Evolutionary conservation across 2,888 invertebrate genomes (phyloP), one percentile per base, ranked within the genome.

Genomic region (Anthophora plumipes): DNA sequence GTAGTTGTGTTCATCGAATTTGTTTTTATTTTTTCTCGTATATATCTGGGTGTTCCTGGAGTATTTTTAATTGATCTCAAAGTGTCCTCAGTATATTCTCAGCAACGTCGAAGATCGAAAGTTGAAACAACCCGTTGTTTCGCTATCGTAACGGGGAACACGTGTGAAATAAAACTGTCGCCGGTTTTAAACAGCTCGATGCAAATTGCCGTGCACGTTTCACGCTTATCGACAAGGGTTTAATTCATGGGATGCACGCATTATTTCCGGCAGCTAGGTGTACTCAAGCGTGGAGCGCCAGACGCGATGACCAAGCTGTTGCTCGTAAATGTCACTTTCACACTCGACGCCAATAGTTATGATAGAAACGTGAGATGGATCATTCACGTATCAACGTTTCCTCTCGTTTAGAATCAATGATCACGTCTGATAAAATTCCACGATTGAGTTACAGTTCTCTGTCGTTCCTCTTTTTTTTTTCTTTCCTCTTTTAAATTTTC

Each of bases 311-410:
- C 37, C 37, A 37, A 22, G 25, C 41, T 48, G 50, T 78, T 61
- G 50, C 25, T 63, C 25, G 52, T 54, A 52, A 81, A 73, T 66
- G n/a, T 69, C 69, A 78, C 50, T 80, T 80, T 78, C 64, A 69
- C 60, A 6, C 50, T 73, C 61, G 17, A 43, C 46, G 37, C 11
- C 4, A 14, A n/a, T 5, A 20, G 48, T 46, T 31, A 4, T 31
- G 4, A 31, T 6, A 50, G n/a, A 9, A 63, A 69, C 25, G 17
- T n/a, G 31, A 11, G 0, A 43, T 5, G 12, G 50, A 60, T 41
- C 48, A 0, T 14, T 50, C 4, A 1, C 8, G 11, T 48, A n/a
- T 43, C 39, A 7, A 6, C 14, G 12, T 25, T 54, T 22, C 8
- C 8, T 48, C 7, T 20, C 31, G 31, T 20, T 20, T 20, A 37